A percentile compares a stretch with the other conserved stretches of the same genome.
Conservation (phyloP, 2,797 vertebrate genomes). For the Pteronotus mesoamericanus region DNA sequence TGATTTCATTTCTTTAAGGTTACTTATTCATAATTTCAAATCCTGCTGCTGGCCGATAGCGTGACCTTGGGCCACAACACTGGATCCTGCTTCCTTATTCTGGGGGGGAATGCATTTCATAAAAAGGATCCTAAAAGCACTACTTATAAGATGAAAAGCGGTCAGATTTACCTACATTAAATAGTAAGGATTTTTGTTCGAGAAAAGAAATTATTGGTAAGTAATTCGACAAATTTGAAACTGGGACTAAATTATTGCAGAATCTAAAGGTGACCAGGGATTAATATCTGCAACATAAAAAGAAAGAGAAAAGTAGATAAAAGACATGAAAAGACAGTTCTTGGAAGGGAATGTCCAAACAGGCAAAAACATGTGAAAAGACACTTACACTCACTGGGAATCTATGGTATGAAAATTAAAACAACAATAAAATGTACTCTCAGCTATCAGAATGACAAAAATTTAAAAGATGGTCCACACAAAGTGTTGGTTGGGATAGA, state of each 20-base stretch:
- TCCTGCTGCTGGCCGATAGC: background rate
- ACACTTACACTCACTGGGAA: background rate
- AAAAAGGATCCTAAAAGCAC: background rate
- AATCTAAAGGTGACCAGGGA: background rate
- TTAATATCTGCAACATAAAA: background rate
- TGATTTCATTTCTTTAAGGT: background rate
- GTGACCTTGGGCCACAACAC: background rate
- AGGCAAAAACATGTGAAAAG: background rate
- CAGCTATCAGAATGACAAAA: background rate
- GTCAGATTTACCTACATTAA: background rate
- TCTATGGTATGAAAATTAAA: background rate
- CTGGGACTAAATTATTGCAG: background rate
- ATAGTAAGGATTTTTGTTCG: background rate
- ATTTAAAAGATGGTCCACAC: background rate
- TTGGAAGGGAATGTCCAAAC: background rate
- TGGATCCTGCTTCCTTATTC: background rate
- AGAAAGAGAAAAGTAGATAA: background rate
- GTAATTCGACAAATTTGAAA: background rate
- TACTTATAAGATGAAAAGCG: background rate
- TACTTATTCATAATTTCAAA: background rate
- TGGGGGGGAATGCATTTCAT: background rate
- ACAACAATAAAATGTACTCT: background rate
- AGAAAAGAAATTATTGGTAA: background rate
- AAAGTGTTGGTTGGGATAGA: background rate
- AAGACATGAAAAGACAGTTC: background rate